phyloP scores from a whole-genome alignment of 2,888 invertebrate genomes.

The Julus scanicus region DNA sequence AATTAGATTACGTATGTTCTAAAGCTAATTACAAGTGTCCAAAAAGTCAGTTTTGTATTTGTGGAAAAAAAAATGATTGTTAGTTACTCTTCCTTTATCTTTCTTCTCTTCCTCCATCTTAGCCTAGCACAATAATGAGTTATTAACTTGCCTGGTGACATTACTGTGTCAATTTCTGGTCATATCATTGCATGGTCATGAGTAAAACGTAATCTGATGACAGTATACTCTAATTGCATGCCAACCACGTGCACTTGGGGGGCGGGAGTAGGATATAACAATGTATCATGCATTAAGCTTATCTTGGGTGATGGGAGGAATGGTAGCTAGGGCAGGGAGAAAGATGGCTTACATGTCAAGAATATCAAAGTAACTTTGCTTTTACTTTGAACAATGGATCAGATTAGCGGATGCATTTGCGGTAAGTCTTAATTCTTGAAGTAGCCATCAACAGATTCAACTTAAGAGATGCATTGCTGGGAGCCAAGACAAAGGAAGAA shows the following conservation, averaged over 20 bases:
- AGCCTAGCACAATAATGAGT: background rate
- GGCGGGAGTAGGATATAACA: background rate
- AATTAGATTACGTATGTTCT: too few species aligned
- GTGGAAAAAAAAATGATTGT: background rate
- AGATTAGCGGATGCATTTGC: conserved; percentile 42
- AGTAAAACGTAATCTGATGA: conserved; percentile 36
- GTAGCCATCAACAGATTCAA: background rate
- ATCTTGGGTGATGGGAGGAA: conserved; percentile 7
- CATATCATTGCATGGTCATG: background rate
- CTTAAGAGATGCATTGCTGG: background rate
- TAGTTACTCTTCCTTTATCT: background rate
- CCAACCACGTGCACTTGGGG: conserved; percentile 33
- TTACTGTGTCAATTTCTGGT: conserved; percentile 30
- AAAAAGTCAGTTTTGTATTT: background rate
- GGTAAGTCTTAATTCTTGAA: conserved; percentile 15
- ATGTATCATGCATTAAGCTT: conserved; percentile 36
- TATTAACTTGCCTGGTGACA: background rate
- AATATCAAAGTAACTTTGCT: conserved; percentile 42
- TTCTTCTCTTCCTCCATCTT: background rate
- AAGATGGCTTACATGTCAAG: conserved; percentile 39
- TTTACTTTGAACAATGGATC: conserved; percentile 35
- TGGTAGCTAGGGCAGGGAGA: conserved; percentile 4
- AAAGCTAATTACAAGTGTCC: too few species aligned
- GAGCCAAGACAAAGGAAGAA: background rate
- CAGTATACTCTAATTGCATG: conserved; percentile 39